A percentile compares a stretch with the other conserved stretches of the same genome.
phyloP scores from a whole-genome alignment of 2,888 invertebrate species.

The Platynereis dumerilii region DNA sequence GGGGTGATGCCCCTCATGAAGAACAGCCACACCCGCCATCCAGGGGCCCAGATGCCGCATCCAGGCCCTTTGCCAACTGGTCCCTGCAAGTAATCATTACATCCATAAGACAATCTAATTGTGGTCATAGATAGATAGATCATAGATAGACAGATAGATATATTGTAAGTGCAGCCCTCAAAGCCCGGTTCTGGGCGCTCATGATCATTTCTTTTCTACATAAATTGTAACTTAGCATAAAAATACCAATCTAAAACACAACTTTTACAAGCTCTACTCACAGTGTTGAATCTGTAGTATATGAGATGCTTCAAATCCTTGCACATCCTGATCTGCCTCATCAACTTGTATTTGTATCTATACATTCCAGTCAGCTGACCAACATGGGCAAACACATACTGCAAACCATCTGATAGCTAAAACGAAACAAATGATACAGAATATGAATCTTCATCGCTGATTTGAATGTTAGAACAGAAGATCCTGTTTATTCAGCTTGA shows the following conservation, averaged over 20 bases:
- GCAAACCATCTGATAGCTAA: slow-evolving; percentile 95
- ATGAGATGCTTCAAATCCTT: slow-evolving; percentile 99
- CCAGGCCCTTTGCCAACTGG: slow-evolving; percentile 99
- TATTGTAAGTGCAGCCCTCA: too few relatives aligned
- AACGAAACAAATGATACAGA: slow-evolving; percentile 27
- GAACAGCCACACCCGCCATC: slow-evolving; percentile 99
- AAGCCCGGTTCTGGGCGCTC: too few relatives aligned
- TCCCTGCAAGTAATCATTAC: slow-evolving; percentile 75
- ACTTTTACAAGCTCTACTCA: slow-evolving; percentile 66
- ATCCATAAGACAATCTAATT: too few relatives aligned
- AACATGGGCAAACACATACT: slow-evolving; percentile 99
- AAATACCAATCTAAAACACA: background rate
- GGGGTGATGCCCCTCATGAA: slow-evolving; percentile 99
- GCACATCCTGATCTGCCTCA: slow-evolving; percentile 99
- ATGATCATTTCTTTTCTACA: too few relatives aligned
- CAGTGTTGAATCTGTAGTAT: slow-evolving; percentile 98
- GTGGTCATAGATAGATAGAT: slow-evolving; percentile 3
- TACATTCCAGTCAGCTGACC: slow-evolving; percentile 99
- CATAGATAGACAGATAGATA: too few relatives aligned
- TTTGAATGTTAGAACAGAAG: too few relatives aligned
- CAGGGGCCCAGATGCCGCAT: slow-evolving; percentile 98
- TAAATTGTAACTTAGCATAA: too few relatives aligned
- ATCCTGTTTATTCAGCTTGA: too few relatives aligned
- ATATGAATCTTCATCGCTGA: background rate
- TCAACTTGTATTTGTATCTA: slow-evolving; percentile 93